These are phyloP conservation scores for Eupeodes latifasciatus DNA, from an alignment of 2,888 invertebrate species.

Conservation along the genomic window DNA sequence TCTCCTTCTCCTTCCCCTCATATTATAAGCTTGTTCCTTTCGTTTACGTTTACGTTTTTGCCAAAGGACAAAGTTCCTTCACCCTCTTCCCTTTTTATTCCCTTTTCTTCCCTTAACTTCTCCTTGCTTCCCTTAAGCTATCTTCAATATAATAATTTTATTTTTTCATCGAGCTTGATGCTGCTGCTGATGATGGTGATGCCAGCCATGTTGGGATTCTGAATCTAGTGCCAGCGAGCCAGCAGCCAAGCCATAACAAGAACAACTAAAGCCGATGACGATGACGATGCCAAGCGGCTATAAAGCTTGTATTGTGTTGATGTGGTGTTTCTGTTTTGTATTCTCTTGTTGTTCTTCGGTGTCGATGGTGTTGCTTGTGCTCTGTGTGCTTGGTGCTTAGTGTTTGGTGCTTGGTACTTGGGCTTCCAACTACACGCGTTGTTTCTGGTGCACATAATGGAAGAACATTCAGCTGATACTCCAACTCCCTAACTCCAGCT, in stretches of 20 bases:
- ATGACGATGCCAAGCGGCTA: conserved; percentile 4
- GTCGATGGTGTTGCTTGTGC: conserved; percentile 61
- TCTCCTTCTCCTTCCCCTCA: neutral
- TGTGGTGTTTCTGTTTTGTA: conserved; percentile 52
- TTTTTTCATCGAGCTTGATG: neutral
- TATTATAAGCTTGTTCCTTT: too few species aligned
- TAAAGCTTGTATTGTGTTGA: conserved; percentile 25
- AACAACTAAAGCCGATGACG: neutral
- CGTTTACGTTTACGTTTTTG: conserved; percentile 15
- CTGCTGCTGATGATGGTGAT: neutral
- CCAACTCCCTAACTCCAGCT: neutral
- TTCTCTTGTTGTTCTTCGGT: conserved; percentile 62
- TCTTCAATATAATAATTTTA: neutral
- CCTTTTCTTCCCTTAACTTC: neutral
- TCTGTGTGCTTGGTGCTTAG: conserved; percentile 13
- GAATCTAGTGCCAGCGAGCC: neutral
- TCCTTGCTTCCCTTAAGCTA: conserved; percentile 13
- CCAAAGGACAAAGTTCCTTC: conserved; percentile 40
- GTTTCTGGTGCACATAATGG: conserved; percentile 50
- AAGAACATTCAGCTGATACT: conserved; percentile 48
- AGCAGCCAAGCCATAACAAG: too few species aligned
- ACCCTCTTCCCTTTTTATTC: neutral
- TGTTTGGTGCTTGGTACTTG: neutral
- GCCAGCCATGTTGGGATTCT: conserved; percentile 9
- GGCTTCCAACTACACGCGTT: conserved; percentile 57